Evolutionary conservation across 1,140 invertebrate species (phyloP), one percentile per base, ranked within the genome.

Genomic region (Chrysoperla carnea): DNA sequence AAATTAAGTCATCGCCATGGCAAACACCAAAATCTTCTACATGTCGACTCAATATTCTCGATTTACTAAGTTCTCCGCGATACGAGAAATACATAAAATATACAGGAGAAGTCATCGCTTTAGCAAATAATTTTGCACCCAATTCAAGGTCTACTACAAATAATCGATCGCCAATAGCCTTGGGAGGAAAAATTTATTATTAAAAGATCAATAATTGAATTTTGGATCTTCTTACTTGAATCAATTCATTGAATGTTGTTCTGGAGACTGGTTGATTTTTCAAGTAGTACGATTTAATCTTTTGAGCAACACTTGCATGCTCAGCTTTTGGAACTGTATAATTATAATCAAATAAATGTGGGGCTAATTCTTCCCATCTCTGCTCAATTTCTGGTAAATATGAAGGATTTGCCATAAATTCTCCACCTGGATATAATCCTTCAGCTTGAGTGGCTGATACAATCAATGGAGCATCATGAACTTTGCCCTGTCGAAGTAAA

Each of bases 301-400:
- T 61, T 8, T 51, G 49, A 1, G 68, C 64, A 4, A 69, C 59
- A 27, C 54, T 51, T 0, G 48, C 39, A 4, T 69, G 62, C 11
- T 58, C 54, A 8, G 57, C 52, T 9, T 54, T 45, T 0, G 67
- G 61, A 12, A 74, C 43, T 0, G 73, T 75, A 48, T 73, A 66
- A 48, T 77, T 75, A 48, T 65, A 77, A 51, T 75, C 72, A n/a
- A 77, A 66, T 6, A 75, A 60, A 46, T 63, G 50, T n/a, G 70
- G 67, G 2, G 67, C 66, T 5, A 76, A 54, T 39, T 64, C 52
- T 3, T 70, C 58, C 73, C 74, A 78, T 36, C 64, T 60, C 1
- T 62, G 50, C 39, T 75, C 66, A 13, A 76, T 46, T 11, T 72
- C 61, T 9, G 55, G 45, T 11, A 78, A 48, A 8, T 60, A 46